Conservation (phyloP, 2,113 vertebrate species). For the Lepus americanus region DNA sequence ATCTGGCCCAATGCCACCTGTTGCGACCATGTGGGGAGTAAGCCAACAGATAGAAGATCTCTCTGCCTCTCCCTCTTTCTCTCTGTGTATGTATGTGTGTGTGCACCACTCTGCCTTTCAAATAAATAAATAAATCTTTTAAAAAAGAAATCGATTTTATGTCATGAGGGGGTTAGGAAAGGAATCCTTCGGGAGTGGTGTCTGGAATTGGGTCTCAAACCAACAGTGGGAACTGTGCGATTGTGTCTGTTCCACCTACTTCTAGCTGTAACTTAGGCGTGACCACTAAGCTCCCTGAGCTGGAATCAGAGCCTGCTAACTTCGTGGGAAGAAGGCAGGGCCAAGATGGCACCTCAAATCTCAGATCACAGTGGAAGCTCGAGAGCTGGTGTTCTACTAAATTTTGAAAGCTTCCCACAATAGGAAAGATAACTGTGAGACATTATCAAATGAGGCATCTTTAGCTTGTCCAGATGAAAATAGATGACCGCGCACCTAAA, state of each 20-base stretch:
- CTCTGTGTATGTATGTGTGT: too few relatives aligned
- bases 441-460: background rate
- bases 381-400: too few relatives aligned
- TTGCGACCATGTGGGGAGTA: too few relatives aligned
- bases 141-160: background rate
- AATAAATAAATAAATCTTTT: too few relatives aligned
- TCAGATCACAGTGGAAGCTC: background rate
- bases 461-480: background rate
- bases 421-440: background rate
- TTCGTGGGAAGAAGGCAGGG: background rate
- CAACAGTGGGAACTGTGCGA: too few relatives aligned
- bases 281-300: background rate
- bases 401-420: background rate
- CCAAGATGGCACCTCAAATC: background rate
- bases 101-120: too few relatives aligned
- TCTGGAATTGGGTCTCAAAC: background rate
- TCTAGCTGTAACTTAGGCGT: background rate
- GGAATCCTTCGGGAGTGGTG: background rate
- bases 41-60: too few relatives aligned
- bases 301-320: background rate
- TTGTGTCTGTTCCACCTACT: background rate
- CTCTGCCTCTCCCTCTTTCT: too few relatives aligned
- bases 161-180: background rate
- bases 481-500: accelerated
- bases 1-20: too few relatives aligned